Evolutionary conservation across 2,888 invertebrate genomes (phyloP).

Genomic region (Caenorhabditis afra): DNA sequence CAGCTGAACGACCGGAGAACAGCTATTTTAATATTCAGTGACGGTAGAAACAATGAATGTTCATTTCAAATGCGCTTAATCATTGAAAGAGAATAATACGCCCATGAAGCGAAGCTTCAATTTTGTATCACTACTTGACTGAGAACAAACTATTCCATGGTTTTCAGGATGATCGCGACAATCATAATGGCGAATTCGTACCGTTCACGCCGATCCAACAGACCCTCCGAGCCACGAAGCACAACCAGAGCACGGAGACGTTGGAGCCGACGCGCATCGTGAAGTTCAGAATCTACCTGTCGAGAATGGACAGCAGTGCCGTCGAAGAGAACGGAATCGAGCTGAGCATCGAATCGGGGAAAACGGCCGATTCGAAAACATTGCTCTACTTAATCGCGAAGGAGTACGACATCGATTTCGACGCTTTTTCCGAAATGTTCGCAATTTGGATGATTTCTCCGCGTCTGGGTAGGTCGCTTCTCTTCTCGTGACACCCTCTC

Average conservation of each 20-base stretch:
- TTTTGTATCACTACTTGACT: neutral
- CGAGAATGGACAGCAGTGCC: conserved; percentile 16
- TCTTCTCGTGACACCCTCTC: no score
- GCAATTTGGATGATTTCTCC: conserved; percentile 59
- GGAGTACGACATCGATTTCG: conserved; percentile 36
- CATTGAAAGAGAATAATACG: no score
- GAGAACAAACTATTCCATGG: no score
- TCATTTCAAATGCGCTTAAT: no score
- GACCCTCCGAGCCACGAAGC: conserved; percentile 15
- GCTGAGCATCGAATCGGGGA: conserved; percentile 44
- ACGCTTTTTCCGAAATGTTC: conserved; percentile 37
- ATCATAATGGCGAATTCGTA: conserved; percentile 8
- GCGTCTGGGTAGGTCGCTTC: conserved; percentile 16
- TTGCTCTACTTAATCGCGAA: conserved; percentile 17
- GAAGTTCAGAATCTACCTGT: conserved; percentile 46
- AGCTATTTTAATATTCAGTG: neutral
- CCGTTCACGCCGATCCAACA: conserved; percentile 42
- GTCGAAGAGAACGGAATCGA: conserved; percentile 42
- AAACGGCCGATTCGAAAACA: conserved; percentile 26
- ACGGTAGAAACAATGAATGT: no score
- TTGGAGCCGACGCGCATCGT: conserved; percentile 29
- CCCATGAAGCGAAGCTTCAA: no score
- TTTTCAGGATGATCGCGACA: conserved; percentile 9
- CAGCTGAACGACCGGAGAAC: neutral
- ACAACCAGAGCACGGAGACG: conserved; percentile 45